These are phyloP conservation scores for Madoqua kirkii DNA, from an alignment of 2,113 vertebrate genomes.

Conservation along the genomic window DNA sequence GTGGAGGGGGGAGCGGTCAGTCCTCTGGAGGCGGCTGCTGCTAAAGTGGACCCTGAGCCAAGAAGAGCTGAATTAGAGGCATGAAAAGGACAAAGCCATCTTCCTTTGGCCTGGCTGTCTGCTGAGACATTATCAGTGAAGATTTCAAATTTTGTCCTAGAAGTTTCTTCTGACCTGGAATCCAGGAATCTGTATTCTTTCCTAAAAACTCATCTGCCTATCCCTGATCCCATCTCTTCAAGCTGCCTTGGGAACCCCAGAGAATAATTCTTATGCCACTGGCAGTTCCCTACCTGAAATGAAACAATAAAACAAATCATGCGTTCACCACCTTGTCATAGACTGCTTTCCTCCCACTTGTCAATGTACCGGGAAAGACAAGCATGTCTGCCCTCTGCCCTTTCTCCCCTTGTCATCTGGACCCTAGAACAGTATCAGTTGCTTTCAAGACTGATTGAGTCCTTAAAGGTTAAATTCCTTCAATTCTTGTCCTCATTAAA, in stretches of 20 bases:
- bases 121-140: neutral
- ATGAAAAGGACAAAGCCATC: neutral
- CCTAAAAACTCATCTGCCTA: neutral
- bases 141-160: neutral
- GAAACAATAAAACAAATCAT: slow-evolving; percentile 38
- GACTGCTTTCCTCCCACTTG: neutral
- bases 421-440: neutral
- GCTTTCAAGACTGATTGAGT: neutral
- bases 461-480: neutral
- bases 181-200: neutral
- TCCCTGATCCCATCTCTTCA: neutral
- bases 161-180: neutral
- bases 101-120: neutral
- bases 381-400: neutral
- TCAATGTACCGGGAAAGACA: neutral
- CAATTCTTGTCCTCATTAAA: neutral
- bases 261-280: neutral
- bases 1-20: neutral
- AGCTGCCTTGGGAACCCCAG: neutral
- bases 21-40: neutral
- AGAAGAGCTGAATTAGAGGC: neutral
- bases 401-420: neutral
- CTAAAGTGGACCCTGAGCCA: neutral
- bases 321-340: neutral
- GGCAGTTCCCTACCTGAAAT: neutral